Evolutionary conservation across 2,797 vertebrate genomes (phyloP).

Genomic region (Halcyon smyrnensis): DNA sequence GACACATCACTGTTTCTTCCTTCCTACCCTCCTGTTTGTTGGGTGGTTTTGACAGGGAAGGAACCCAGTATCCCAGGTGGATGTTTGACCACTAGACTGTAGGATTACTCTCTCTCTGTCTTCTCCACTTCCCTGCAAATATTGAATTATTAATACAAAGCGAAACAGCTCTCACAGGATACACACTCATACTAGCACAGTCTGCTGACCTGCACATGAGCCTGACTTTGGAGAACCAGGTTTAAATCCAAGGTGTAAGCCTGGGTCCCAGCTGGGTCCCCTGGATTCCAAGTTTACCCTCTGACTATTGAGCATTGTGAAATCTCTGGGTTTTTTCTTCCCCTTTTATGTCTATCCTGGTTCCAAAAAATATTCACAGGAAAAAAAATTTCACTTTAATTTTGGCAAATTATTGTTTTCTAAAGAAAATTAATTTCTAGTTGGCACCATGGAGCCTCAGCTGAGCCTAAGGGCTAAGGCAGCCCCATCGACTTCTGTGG

Average conservation of each 20-base stretch:
- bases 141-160: slow-evolving; percentile 52
- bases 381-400: background rate
- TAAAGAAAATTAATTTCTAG: background rate
- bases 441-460: background rate
- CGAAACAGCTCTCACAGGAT: background rate
- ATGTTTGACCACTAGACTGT: slow-evolving; percentile 28
- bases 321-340: background rate
- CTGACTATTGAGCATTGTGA: background rate
- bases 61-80: background rate
- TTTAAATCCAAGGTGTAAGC: slow-evolving; percentile 1
- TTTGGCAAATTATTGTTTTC: background rate
- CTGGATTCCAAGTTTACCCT: background rate
- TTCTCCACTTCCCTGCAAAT: slow-evolving; percentile 8
- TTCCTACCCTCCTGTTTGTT: background rate
- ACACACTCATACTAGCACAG: background rate
- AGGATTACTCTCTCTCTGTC: slow-evolving; percentile 6
- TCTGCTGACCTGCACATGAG: background rate
- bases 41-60: slow-evolving; percentile 10
- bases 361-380: background rate
- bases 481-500: background rate
- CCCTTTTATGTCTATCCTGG: background rate
- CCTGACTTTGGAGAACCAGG: background rate
- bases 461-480: background rate
- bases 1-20: background rate
- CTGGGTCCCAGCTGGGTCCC: background rate